A percentile compares a stretch with the other conserved stretches of the same genome.
Evolutionary conservation across 2,888 invertebrate genomes (phyloP).

Genomic region (Callosobruchus maculatus): DNA sequence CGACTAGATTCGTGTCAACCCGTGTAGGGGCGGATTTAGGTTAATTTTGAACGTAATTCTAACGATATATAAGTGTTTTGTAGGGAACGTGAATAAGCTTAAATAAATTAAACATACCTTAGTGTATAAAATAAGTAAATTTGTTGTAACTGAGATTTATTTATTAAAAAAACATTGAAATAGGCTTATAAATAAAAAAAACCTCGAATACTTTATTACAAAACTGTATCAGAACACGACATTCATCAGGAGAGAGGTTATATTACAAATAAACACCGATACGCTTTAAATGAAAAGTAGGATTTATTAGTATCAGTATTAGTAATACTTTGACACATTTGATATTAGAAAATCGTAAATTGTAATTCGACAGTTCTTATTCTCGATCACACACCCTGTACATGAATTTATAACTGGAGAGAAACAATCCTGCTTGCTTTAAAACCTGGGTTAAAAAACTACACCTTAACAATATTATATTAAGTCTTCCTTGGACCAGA

Average conservation of each 20-base stretch:
- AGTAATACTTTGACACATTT: slow-evolving; percentile 48
- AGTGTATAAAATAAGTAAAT: no score
- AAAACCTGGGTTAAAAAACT: slow-evolving; percentile 49
- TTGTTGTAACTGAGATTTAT: no score
- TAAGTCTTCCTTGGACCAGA: slow-evolving; percentile 53
- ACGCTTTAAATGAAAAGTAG: slow-evolving; percentile 21
- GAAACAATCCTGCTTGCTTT: slow-evolving; percentile 46
- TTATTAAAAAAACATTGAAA: no score
- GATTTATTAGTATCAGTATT: slow-evolving; percentile 39
- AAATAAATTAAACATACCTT: no score
- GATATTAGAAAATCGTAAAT: slow-evolving; percentile 50
- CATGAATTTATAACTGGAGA: slow-evolving; percentile 47
- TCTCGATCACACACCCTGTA: slow-evolving; percentile 45
- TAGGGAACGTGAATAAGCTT: no score
- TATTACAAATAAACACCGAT: background rate
- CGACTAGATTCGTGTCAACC: no score
- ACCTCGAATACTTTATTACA: no score
- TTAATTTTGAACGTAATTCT: no score
- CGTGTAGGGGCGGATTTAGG: no score
- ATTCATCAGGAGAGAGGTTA: background rate
- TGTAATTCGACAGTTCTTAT: slow-evolving; percentile 43
- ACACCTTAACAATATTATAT: slow-evolving; percentile 45
- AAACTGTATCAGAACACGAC: background rate
- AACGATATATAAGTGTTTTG: no score
- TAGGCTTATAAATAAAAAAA: no score